Percentiles rank a stretch among this genome's conserved stretches.
phyloP scores from a whole-genome alignment of 2,113 vertebrate species.

The Thryonomys swinderianus region DNA sequence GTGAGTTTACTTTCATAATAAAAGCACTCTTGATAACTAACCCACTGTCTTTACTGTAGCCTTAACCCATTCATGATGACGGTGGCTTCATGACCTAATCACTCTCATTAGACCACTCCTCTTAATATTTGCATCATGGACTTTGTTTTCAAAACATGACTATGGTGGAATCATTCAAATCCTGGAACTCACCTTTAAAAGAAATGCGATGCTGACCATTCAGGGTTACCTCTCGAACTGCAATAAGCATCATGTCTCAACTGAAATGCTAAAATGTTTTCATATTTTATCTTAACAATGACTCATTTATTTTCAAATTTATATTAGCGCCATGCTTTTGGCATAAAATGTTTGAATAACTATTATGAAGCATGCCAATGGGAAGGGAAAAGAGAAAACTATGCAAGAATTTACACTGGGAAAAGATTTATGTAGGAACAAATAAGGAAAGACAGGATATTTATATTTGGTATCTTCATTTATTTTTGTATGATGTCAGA shows the following conservation, averaged over 20 bases:
- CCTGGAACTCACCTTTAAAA: neutral
- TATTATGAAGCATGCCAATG: neutral
- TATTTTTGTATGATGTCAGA: neutral
- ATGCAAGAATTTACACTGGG: neutral
- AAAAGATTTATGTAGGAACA: neutral
- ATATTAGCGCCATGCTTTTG: neutral
- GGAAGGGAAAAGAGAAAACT: neutral
- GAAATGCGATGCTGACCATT: neutral
- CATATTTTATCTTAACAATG: neutral
- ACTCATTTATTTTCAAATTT: neutral
- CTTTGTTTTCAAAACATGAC: neutral
- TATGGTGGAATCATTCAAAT: neutral
- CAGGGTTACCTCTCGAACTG: neutral
- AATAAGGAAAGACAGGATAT: neutral
- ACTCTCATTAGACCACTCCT: neutral
- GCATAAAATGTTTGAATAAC: neutral
- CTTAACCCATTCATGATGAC: neutral
- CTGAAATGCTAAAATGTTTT: neutral
- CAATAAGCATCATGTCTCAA: neutral
- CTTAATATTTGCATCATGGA: neutral
- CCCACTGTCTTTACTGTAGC: neutral
- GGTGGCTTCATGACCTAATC: neutral
- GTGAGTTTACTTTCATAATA: neutral
- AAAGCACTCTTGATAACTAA: neutral
- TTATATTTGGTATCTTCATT: neutral